A percentile compares a stretch with the other conserved stretches of the same genome.
Conservation (phyloP, 2,113 vertebrate species). For the Petromus typicus region DNA sequence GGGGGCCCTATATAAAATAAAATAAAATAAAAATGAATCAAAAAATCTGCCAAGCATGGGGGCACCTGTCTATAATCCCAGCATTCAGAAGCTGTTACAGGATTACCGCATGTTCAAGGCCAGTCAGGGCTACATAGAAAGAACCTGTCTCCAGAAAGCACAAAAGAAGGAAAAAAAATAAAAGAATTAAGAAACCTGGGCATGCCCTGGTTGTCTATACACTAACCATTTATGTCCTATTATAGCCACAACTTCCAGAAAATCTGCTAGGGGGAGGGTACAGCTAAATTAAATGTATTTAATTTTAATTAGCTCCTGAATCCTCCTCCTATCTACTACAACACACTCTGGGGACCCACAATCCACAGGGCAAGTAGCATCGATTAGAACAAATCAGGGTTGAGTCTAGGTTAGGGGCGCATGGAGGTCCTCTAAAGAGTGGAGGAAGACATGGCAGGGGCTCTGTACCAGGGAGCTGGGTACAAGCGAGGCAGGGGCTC, state of each 20-base stretch:
- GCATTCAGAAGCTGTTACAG: not conserved
- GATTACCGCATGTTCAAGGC: not conserved
- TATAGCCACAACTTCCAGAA: not conserved
- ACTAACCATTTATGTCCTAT: conserved; percentile 12
- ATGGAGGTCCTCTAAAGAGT: not conserved
- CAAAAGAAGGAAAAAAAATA: not conserved
- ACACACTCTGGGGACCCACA: not conserved
- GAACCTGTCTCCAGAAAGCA: not conserved
- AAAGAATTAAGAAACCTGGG: conserved; percentile 1
- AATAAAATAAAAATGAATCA: not conserved
- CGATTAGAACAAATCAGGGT: conserved; percentile 20
- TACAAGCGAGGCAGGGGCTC: not conserved
- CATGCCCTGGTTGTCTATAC: not conserved
- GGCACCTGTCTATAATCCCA: not conserved
- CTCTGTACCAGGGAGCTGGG: not conserved
- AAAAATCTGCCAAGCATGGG: not conserved
- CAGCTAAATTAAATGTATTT: too few species aligned
- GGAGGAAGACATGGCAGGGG: not conserved
- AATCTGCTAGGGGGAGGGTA: not conserved
- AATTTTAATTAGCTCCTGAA: too few species aligned
- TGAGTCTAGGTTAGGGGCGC: not conserved
- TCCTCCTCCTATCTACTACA: not conserved
- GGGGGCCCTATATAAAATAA: not conserved
- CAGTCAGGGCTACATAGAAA: not conserved
- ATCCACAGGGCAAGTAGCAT: conserved; percentile 12